phyloP scores from a whole-genome alignment of 1,140 invertebrate species.

The Saccostrea glomerata region DNA sequence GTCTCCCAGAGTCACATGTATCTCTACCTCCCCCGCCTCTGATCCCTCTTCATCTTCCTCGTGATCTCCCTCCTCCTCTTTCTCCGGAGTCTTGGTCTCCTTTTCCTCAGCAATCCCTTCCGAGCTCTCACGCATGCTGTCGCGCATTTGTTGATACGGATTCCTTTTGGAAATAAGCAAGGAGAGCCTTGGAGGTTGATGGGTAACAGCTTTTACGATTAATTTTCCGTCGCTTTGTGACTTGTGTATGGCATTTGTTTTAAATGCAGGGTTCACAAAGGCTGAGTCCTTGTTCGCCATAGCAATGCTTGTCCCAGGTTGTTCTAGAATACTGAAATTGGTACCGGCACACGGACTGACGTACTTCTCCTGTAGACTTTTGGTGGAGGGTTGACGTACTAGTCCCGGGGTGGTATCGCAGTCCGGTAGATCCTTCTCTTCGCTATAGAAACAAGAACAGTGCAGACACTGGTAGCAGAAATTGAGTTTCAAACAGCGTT shows the following conservation, averaged over 20 bases:
- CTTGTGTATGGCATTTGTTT: neutral
- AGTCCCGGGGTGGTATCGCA: slow-evolving; percentile 5
- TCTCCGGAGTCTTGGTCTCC: neutral
- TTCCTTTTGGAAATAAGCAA: neutral
- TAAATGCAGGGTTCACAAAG: neutral
- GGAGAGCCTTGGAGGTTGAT: slow-evolving; percentile 1
- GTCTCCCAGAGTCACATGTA: neutral
- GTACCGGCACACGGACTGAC: neutral
- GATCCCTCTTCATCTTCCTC: neutral
- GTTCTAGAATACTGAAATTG: slow-evolving; percentile 18
- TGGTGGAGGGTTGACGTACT: neutral
- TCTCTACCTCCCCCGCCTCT: neutral
- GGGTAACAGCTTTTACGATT: neutral
- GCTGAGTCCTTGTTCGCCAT: neutral
- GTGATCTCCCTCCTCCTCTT: neutral
- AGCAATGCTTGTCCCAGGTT: neutral
- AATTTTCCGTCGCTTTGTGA: neutral
- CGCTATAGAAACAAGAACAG: slow-evolving; percentile 14
- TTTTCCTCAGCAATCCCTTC: neutral
- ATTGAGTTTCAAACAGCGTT: slow-evolving; percentile 5
- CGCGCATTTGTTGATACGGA: slow-evolving; percentile 17
- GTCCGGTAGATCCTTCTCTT: neutral
- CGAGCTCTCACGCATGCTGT: neutral
- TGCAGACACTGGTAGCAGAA: neutral
- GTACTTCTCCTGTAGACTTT: neutral